These are phyloP conservation scores for Cataglyphis rosenhaueri DNA, from an alignment of 2,888 invertebrate species.

Conservation along the genomic window DNA sequence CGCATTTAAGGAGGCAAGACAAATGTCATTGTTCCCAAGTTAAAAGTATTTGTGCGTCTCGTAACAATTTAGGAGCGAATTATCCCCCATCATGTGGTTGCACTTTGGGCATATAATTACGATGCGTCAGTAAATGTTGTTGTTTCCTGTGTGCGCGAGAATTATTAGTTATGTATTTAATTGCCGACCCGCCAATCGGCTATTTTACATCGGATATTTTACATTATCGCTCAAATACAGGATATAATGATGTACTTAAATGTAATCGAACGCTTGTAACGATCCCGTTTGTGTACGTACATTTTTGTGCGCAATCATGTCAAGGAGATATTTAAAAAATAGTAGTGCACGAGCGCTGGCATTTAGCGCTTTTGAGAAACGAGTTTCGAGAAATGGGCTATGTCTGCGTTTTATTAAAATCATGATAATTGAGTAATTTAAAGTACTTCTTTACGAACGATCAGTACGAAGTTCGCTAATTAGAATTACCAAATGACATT, in stretches of 20 bases:
- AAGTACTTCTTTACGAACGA: not conserved
- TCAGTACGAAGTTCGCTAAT: slow-evolving; percentile 1
- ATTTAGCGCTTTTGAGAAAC: slow-evolving; percentile 32
- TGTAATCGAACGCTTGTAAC: slow-evolving; percentile 60
- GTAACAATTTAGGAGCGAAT: slow-evolving; percentile 43
- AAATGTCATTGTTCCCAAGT: slow-evolving; percentile 45
- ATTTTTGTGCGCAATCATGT: slow-evolving; percentile 64
- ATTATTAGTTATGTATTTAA: slow-evolving; percentile 30
- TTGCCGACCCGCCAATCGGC: slow-evolving; percentile 7
- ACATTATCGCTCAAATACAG: slow-evolving; percentile 25
- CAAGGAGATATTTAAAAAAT: slow-evolving; percentile 67
- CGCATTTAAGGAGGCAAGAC: slow-evolving; percentile 29
- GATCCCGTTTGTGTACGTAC: slow-evolving; percentile 27
- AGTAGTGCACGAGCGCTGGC: slow-evolving; percentile 41
- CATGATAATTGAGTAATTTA: not conserved
- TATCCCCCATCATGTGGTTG: slow-evolving; percentile 3
- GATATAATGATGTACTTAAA: slow-evolving; percentile 54
- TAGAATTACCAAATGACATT: not conserved
- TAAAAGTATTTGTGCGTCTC: slow-evolving; percentile 38
- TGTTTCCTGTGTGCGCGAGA: not conserved
- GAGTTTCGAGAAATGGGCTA: slow-evolving; percentile 10
- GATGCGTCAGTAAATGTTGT: slow-evolving; percentile 44
- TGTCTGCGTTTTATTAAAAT: slow-evolving; percentile 17
- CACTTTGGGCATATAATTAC: slow-evolving; percentile 47
- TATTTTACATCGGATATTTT: slow-evolving; percentile 46